phyloP scores from a whole-genome alignment of 35 echinoderm and acorn worm species.

The Holothuria glaberrima region DNA sequence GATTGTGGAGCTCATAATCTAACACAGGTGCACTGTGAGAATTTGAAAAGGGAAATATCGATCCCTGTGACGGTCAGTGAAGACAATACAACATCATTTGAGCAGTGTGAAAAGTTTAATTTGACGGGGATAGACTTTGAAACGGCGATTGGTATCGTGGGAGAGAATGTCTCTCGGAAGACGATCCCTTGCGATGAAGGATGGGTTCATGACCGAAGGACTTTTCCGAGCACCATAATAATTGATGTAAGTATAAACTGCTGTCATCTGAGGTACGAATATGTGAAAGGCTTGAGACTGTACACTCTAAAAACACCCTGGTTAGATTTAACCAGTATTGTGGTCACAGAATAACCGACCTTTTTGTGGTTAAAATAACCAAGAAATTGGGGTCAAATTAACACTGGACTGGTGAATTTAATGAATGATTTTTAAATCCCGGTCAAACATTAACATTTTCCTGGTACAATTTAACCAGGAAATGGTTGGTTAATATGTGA shows the following conservation, averaged over 20 bases:
- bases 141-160: not conserved
- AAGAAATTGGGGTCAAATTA: too few species aligned
- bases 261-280: too few species aligned
- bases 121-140: slow-evolving; percentile 1
- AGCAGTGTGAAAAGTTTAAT: not conserved
- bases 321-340: too few species aligned
- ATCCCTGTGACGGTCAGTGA: not conserved
- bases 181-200: slow-evolving; percentile 3
- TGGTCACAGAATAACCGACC: too few species aligned
- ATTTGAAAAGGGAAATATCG: not conserved
- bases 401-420: too few species aligned
- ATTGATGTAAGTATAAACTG: not conserved
- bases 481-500: too few species aligned
- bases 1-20: not conserved
- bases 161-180: not conserved
- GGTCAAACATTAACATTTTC: too few species aligned
- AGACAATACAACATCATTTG: not conserved
- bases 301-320: too few species aligned
- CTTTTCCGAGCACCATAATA: not conserved
- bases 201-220: not conserved
- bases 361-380: too few species aligned
- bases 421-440: too few species aligned
- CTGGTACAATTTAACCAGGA: too few species aligned
- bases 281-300: too few species aligned
- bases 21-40: not conserved